Evolutionary conservation across 2,888 invertebrate genomes (phyloP), one percentile per base, ranked within the genome.

Genomic region (Marronus borbonicus): DNA sequence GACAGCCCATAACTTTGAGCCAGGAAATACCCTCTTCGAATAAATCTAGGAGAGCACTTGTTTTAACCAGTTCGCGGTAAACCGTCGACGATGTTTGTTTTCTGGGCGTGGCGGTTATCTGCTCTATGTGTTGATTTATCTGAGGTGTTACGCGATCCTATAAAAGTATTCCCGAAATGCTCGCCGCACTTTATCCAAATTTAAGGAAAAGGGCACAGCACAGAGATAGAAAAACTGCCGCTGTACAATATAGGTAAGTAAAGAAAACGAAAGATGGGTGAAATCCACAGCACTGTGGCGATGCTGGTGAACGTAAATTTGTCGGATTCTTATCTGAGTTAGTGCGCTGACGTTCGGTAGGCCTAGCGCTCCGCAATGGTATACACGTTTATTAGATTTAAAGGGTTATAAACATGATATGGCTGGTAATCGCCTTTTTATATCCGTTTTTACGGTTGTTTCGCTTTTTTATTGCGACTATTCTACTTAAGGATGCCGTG

Each of bases 241-340:
- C 44, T 58, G 44, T 24, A 17, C 60, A 60, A 60, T 74, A 74
- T 55, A 39, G 31, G 58, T 14, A 52, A 28, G 36, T 65, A 50
- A 55, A 66, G 31, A 10, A 44, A 28, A 52, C 65, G 64, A 39
- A 66, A 20, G 17, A 28, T 20, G 50, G 66, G 14, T 17, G 14
- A 28, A 72, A 69, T 31, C 12, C 24, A 62, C 55, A 50, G 20
- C 55, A 17, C 5, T 58, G 60, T 70, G 52, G 55, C 36, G 49
- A 44, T 50, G 50, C 50, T 68, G 50, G 24, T 20, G 80, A 78
- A 80, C 81, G 83, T 82, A 81, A 82, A 83, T 83, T 83, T 83
- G 81, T 83, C 82, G 81, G 81, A 83, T 83, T 82, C 81, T 83
- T 83, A 83, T 82, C 83, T 80, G 78, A 80, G 82, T 80, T 81